phyloP scores from a whole-genome alignment of 1,140 invertebrate species.

The Drosophila sulfurigaster region DNA sequence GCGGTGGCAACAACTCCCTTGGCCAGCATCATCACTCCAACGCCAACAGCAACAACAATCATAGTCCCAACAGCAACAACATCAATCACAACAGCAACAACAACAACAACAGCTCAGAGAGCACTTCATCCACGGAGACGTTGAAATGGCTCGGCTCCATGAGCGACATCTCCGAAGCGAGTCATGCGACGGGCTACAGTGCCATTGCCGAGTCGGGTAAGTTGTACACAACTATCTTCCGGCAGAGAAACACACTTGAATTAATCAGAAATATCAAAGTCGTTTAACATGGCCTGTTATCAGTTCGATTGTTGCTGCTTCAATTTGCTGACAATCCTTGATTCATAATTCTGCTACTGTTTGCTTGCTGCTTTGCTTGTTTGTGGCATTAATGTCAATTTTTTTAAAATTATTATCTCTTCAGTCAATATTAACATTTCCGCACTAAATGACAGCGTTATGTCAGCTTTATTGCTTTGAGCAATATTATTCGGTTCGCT shows the following conservation, averaged over 20 bases:
- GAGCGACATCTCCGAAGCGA: conserved; percentile 90
- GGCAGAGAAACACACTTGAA: no score
- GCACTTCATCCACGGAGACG: conserved; percentile 92
- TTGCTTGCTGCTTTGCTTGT: background rate
- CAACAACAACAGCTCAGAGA: conserved; percentile 87
- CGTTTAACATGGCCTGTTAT: background rate
- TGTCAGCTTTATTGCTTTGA: background rate
- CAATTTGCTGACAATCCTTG: no score
- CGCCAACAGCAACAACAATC: conserved; percentile 50
- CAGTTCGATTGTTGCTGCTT: background rate
- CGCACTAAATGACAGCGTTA: no score
- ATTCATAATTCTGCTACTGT: background rate
- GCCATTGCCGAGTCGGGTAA: conserved; percentile 83
- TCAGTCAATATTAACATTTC: background rate
- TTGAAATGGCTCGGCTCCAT: conserved; percentile 93
- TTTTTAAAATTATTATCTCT: background rate
- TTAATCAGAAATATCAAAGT: background rate
- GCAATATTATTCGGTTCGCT: no score
- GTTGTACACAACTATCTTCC: conserved; percentile 13
- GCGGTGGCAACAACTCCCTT: conserved; percentile 51
- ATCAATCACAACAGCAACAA: conserved; percentile 86
- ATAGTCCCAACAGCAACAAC: conserved; percentile 31
- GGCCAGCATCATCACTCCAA: conserved; percentile 39
- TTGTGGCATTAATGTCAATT: background rate
- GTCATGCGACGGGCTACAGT: conserved; percentile 84